Percentiles rank a stretch among this genome's conserved stretches.
Conservation (phyloP, 1,140 invertebrate species). For the Platyura marginata region DNA sequence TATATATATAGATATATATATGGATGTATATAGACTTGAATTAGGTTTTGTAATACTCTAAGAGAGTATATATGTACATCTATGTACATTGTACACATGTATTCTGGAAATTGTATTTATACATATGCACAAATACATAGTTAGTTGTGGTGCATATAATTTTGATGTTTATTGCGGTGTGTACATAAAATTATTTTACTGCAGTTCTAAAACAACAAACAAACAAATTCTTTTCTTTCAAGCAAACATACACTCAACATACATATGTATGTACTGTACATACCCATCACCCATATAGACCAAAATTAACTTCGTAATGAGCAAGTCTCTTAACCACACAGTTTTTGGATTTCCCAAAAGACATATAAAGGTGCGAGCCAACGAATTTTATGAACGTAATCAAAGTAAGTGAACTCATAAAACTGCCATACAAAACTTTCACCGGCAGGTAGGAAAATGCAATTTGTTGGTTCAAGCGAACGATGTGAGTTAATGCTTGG, state of each 20-base stretch:
- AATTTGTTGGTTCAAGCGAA: no score
- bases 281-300: not conserved
- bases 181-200: not conserved
- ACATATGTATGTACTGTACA: not conserved
- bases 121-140: no score
- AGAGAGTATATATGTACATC: not conserved
- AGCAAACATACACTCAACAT: no score
- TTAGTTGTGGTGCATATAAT: no score
- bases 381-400: conserved; percentile 1
- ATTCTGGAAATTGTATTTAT: not conserved
- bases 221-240: not conserved
- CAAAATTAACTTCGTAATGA: not conserved
- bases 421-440: not conserved
- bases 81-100: not conserved
- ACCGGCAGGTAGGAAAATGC: no score
- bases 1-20: not conserved
- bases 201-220: not conserved
- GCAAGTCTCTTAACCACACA: not conserved
- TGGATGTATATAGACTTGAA: not conserved
- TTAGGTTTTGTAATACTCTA: not conserved
- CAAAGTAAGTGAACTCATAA: conserved; percentile 1
- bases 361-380: conserved; percentile 1
- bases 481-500: no score
- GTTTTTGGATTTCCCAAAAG: not conserved
- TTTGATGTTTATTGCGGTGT: no score